phyloP scores from a whole-genome alignment of 2,113 vertebrate species.

The Platichthys flesus region DNA sequence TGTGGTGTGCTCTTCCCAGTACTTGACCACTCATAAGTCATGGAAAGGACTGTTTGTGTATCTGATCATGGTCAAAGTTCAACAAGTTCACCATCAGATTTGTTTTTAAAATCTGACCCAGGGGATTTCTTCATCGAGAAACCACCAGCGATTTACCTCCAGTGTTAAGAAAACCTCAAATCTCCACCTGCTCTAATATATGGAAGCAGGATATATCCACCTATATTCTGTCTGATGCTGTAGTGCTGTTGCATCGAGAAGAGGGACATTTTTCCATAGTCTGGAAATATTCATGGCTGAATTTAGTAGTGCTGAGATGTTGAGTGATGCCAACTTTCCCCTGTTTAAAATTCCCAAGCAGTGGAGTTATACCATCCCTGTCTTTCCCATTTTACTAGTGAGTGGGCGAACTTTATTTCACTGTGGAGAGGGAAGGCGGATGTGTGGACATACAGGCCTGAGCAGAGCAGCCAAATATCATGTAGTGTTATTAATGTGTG shows the following conservation, averaged over 20 bases:
- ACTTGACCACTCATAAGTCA: slow-evolving; percentile 72
- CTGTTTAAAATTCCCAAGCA: slow-evolving; percentile 84
- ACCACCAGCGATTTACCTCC: background rate
- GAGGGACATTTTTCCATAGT: slow-evolving; percentile 72
- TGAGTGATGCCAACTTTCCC: slow-evolving; percentile 81
- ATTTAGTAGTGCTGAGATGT: slow-evolving; percentile 72
- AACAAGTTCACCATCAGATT: slow-evolving; percentile 52
- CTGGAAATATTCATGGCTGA: slow-evolving; percentile 80
- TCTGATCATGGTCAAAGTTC: slow-evolving; percentile 71
- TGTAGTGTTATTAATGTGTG: slow-evolving; percentile 25
- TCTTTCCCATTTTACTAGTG: slow-evolving; percentile 73
- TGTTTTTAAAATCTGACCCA: background rate
- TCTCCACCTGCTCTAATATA: slow-evolving; percentile 59
- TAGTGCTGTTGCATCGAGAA: slow-evolving; percentile 63
- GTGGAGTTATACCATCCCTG: slow-evolving; percentile 79
- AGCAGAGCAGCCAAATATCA: slow-evolving; percentile 36
- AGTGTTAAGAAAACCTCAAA: slow-evolving; percentile 20
- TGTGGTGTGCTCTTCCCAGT: slow-evolving; percentile 58
- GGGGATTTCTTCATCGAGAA: slow-evolving; percentile 22
- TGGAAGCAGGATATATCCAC: slow-evolving; percentile 36
- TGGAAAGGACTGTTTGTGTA: slow-evolving; percentile 61
- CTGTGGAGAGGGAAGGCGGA: slow-evolving; percentile 41
- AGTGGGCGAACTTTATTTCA: slow-evolving; percentile 71
- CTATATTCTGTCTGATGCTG: slow-evolving; percentile 31
- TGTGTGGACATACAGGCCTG: slow-evolving; percentile 21